phyloP scores from a whole-genome alignment of 2,888 invertebrate genomes.

The Polietes domitor region DNA sequence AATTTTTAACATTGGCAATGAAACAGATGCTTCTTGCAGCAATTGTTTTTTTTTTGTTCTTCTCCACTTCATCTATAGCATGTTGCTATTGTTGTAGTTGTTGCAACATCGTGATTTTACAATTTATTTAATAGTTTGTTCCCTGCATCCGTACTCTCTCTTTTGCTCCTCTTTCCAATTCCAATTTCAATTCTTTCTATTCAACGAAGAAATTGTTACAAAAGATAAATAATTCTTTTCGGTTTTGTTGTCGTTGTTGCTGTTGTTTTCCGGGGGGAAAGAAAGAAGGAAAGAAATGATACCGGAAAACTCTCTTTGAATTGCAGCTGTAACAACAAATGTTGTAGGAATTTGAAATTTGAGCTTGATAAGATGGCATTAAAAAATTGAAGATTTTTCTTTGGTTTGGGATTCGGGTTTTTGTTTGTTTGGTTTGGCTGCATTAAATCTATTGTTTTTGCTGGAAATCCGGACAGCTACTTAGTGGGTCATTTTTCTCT shows the following conservation, averaged over 20 bases:
- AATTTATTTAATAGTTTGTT: constrained; percentile 65
- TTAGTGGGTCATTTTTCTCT: constrained; percentile 38
- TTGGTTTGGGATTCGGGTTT: not conserved
- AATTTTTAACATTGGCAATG: constrained; percentile 53
- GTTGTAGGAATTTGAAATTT: constrained; percentile 61
- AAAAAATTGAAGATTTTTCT: constrained; percentile 55
- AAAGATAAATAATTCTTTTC: constrained; percentile 64
- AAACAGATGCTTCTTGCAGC: constrained; percentile 48
- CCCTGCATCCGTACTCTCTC: not conserved
- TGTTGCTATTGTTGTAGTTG: constrained; percentile 55
- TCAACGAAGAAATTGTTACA: constrained; percentile 61
- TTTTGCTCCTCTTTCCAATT: constrained; percentile 1
- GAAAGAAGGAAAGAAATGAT: constrained; percentile 41
- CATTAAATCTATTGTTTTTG: constrained; percentile 28
- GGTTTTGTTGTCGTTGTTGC: constrained; percentile 44
- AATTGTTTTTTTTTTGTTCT: constrained; percentile 27
- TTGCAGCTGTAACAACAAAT: constrained; percentile 48
- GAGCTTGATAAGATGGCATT: constrained; percentile 65
- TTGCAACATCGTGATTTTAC: constrained; percentile 67
- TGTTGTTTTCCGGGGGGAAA: not conserved
- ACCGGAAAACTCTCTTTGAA: constrained; percentile 64
- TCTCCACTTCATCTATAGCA: constrained; percentile 17
- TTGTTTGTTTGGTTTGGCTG: not conserved
- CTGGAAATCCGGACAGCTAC: constrained; percentile 20
- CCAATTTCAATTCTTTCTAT: constrained; percentile 48